Conservation (phyloP, 2,888 invertebrate species). For the Trypoxylon attenuatum region DNA sequence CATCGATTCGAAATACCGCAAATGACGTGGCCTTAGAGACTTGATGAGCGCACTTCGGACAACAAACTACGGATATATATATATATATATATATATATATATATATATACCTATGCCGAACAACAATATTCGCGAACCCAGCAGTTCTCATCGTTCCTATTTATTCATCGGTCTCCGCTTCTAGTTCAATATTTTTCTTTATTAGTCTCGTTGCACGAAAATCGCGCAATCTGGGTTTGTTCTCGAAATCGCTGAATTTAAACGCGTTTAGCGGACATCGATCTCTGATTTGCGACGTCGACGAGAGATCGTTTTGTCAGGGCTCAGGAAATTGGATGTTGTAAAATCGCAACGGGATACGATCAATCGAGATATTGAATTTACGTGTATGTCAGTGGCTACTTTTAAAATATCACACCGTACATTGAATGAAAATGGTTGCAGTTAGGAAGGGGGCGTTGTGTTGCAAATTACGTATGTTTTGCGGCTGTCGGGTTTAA, state of each 20-base stretch:
- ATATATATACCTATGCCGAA: no score
- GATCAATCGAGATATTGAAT: background rate
- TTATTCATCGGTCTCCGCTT: background rate
- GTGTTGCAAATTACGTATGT: no score
- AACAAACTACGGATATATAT: constrained; percentile 22
- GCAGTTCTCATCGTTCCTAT: constrained; percentile 1
- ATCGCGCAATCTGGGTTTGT: constrained; percentile 26
- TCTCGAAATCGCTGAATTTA: constrained; percentile 28
- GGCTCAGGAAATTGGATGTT: constrained; percentile 37
- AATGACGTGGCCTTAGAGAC: constrained; percentile 32
- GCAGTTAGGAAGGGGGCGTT: no score
- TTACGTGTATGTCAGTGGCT: no score
- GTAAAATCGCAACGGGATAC: constrained; percentile 1
- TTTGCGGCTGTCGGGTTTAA: no score
- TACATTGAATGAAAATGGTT: no score
- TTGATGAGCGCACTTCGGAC: constrained; percentile 18
- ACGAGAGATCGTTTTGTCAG: constrained; percentile 42
- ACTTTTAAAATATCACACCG: no score
- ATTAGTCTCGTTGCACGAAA: background rate
- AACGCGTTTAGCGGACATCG: no score
- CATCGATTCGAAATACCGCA: constrained; percentile 33
- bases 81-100: no score
- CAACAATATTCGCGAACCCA: constrained; percentile 28
- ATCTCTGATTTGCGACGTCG: constrained; percentile 38
- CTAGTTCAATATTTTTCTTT: no score